These are phyloP conservation scores for Thyatira batis DNA, from an alignment of 2,888 invertebrate species.

Conservation along the genomic window DNA sequence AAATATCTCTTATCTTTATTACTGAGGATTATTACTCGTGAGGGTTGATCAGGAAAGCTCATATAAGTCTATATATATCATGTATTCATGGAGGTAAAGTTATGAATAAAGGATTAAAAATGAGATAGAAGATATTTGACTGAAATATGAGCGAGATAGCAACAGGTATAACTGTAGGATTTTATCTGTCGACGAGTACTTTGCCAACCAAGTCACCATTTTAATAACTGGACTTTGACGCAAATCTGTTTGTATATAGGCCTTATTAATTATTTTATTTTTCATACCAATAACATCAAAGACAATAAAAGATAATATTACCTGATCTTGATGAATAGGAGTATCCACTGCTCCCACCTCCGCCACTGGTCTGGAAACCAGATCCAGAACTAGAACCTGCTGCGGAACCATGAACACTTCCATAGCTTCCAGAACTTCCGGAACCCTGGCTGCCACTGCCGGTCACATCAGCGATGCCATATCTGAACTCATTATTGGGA, in stretches of 20 bases:
- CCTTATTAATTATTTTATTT: too few species aligned
- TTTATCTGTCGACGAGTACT: too few species aligned
- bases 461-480: conserved; percentile 66
- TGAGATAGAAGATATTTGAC: too few species aligned
- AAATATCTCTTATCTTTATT: neutral
- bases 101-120: too few species aligned
- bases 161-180: too few species aligned
- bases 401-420: conserved; percentile 26
- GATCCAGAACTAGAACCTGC: conserved; percentile 27
- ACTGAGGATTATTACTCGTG: too few species aligned
- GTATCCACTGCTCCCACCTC: conserved; percentile 44
- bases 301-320: conserved; percentile 21
- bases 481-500: conserved; percentile 68
- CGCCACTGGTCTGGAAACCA: conserved; percentile 19
- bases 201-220: too few species aligned
- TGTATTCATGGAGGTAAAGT: too few species aligned
- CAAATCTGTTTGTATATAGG: neutral
- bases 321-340: conserved; percentile 68
- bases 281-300: neutral
- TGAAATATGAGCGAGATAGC: too few species aligned
- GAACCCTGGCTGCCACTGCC: conserved; percentile 34
- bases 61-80: too few species aligned
- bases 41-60: too few species aligned
- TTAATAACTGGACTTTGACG: too few species aligned
- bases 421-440: conserved; percentile 20